These are phyloP conservation scores for Tetraneura akinire DNA, from an alignment of 1,140 invertebrate genomes.

Conservation along the genomic window DNA sequence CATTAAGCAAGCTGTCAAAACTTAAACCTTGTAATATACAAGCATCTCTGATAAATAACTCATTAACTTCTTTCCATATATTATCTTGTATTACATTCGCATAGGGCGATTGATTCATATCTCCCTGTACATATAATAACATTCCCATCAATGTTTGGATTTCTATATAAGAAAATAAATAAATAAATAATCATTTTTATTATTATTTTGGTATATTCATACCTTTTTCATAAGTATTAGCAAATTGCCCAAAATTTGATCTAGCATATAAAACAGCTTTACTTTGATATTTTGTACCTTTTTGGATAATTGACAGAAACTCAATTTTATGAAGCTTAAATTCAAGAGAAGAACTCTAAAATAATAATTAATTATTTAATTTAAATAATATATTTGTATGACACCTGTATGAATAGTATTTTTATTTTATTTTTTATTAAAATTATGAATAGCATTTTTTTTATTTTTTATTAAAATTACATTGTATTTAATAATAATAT, in stretches of 20 bases:
- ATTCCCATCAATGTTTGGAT: slow-evolving; percentile 88
- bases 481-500: neutral
- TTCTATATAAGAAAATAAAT: slow-evolving; percentile 60
- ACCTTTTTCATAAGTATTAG: slow-evolving; percentile 80
- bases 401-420: too few relatives aligned
- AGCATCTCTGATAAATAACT: slow-evolving; percentile 90
- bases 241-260: slow-evolving; percentile 80
- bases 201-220: slow-evolving; percentile 14
- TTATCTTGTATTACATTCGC: slow-evolving; percentile 74
- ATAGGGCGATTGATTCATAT: slow-evolving; percentile 80
- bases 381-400: too few relatives aligned
- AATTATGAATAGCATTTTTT: too few relatives aligned
- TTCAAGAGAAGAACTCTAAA: slow-evolving; percentile 76
- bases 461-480: too few relatives aligned
- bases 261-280: slow-evolving; percentile 87
- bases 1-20: slow-evolving; percentile 79
- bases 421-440: too few relatives aligned
- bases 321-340: slow-evolving; percentile 81
- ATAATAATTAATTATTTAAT: too few relatives aligned
- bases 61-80: slow-evolving; percentile 83
- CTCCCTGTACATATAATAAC: slow-evolving; percentile 77
- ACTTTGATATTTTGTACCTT: slow-evolving; percentile 68
- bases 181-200: neutral
- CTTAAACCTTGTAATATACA: slow-evolving; percentile 87
- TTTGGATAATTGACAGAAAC: slow-evolving; percentile 72